These are phyloP conservation scores for Abscondita cerata DNA, from an alignment of 2,888 invertebrate species.

Conservation along the genomic window DNA sequence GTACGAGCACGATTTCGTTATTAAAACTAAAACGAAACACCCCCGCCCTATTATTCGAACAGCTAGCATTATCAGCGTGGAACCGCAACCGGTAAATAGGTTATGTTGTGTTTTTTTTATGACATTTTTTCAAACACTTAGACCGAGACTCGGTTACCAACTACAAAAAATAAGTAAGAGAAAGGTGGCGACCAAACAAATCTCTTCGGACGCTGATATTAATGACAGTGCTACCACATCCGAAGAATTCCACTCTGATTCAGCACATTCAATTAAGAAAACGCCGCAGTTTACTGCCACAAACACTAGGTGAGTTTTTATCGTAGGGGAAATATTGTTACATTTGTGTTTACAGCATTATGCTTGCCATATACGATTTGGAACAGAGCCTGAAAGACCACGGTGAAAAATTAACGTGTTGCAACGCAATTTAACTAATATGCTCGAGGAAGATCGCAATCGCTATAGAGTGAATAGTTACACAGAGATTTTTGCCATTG, in stretches of 20 bases:
- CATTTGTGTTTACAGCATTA: slow-evolving; percentile 44
- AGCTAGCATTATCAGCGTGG: slow-evolving; percentile 73
- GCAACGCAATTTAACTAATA: slow-evolving; percentile 47
- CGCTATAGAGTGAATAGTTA: slow-evolving; percentile 23
- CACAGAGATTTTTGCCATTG: slow-evolving; percentile 44
- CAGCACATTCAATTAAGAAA: slow-evolving; percentile 53
- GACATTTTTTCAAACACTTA: slow-evolving; percentile 50
- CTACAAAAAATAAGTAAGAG: slow-evolving; percentile 61
- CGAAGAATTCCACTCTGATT: slow-evolving; percentile 57
- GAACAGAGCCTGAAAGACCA: slow-evolving; percentile 51
- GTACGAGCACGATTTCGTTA: slow-evolving; percentile 82
- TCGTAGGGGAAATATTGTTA: not conserved
- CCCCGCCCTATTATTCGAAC: slow-evolving; percentile 77
- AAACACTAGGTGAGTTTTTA: slow-evolving; percentile 44
- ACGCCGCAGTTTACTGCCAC: slow-evolving; percentile 44
- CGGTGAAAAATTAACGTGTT: slow-evolving; percentile 49
- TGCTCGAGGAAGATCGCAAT: slow-evolving; percentile 40
- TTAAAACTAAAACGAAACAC: slow-evolving; percentile 79
- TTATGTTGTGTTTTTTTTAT: slow-evolving; percentile 41
- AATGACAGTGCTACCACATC: slow-evolving; percentile 57
- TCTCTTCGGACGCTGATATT: slow-evolving; percentile 62
- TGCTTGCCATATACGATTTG: slow-evolving; percentile 51
- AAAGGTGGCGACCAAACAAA: slow-evolving; percentile 60
- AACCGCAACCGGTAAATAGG: slow-evolving; percentile 57
- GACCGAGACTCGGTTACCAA: slow-evolving; percentile 62